phyloP scores from a whole-genome alignment of 2,888 invertebrate species.

The Scaptodrosophila latifasciaeformis region DNA sequence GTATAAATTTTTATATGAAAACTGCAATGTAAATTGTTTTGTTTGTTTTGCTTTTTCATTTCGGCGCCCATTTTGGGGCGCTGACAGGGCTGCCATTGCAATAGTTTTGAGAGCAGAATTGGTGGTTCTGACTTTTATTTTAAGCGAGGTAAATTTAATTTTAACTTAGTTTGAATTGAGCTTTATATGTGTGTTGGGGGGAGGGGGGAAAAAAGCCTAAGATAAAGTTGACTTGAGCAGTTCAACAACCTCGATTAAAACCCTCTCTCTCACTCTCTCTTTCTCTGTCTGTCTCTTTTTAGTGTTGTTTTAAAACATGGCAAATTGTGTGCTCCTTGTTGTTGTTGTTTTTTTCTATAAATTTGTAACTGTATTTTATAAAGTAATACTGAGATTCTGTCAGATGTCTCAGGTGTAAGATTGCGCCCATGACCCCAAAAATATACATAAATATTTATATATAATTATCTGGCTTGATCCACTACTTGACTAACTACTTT shows the following conservation, averaged over 20 bases:
- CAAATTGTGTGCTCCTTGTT: slow-evolving; percentile 30
- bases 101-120: background rate
- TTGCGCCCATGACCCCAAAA: too few relatives aligned
- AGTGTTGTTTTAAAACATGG: slow-evolving; percentile 46
- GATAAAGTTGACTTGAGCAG: background rate
- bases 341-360: background rate
- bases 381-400: slow-evolving; percentile 62
- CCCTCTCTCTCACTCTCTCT: background rate
- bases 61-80: slow-evolving; percentile 3
- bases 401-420: slow-evolving; percentile 45
- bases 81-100: slow-evolving; percentile 12
- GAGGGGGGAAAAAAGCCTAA: background rate
- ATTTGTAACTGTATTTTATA: slow-evolving; percentile 25
- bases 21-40: too few relatives aligned
- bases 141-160: slow-evolving; percentile 20
- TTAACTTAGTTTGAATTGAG: background rate
- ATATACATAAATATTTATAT: too few relatives aligned
- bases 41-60: too few relatives aligned
- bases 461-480: too few relatives aligned
- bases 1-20: too few relatives aligned
- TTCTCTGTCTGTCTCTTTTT: background rate
- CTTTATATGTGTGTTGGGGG: background rate
- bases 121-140: background rate
- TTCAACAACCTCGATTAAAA: too few relatives aligned
- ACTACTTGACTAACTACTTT: too few relatives aligned